These are phyloP conservation scores for Siderastrea siderea DNA, from an alignment of 92 coral and sea anemone genomes.

Conservation along the genomic window DNA sequence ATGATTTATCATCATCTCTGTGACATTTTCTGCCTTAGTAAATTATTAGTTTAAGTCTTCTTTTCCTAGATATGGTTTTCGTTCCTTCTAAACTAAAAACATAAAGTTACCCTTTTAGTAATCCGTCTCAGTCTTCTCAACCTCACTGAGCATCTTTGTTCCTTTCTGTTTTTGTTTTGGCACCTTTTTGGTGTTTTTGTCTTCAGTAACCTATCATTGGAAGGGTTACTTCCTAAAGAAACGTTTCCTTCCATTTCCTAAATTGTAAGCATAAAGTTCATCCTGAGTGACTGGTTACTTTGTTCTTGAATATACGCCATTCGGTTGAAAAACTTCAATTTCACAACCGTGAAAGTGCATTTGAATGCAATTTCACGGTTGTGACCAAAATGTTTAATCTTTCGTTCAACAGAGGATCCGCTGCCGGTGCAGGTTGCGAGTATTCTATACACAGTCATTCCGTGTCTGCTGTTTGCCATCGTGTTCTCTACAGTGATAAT, in stretches of 20 bases:
- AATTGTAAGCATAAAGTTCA: not conserved
- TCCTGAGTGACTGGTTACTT: too few relatives aligned
- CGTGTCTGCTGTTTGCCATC: slow-evolving; percentile 88
- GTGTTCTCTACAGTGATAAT: slow-evolving; percentile 87
- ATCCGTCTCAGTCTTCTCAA: not conserved
- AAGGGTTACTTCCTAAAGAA: not conserved
- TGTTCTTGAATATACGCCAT: too few relatives aligned
- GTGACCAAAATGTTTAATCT: not conserved
- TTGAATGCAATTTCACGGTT: not conserved
- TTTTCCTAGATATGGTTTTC: too few relatives aligned
- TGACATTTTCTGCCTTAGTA: too few relatives aligned
- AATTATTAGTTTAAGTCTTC: too few relatives aligned
- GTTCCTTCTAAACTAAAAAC: too few relatives aligned
- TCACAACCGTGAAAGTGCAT: too few relatives aligned
- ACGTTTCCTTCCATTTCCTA: not conserved
- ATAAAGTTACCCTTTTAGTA: not conserved
- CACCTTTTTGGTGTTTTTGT: not conserved
- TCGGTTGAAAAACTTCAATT: too few relatives aligned
- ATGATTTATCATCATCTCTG: too few relatives aligned
- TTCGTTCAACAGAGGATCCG: slow-evolving; percentile 59
- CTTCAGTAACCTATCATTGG: not conserved
- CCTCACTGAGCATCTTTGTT: not conserved
- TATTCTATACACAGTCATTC: slow-evolving; percentile 93
- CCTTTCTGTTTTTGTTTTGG: not conserved
- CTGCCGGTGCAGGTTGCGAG: slow-evolving; percentile 82